These are phyloP conservation scores for Epinotia ramella DNA, from an alignment of 2,888 invertebrate genomes.

Conservation along the genomic window DNA sequence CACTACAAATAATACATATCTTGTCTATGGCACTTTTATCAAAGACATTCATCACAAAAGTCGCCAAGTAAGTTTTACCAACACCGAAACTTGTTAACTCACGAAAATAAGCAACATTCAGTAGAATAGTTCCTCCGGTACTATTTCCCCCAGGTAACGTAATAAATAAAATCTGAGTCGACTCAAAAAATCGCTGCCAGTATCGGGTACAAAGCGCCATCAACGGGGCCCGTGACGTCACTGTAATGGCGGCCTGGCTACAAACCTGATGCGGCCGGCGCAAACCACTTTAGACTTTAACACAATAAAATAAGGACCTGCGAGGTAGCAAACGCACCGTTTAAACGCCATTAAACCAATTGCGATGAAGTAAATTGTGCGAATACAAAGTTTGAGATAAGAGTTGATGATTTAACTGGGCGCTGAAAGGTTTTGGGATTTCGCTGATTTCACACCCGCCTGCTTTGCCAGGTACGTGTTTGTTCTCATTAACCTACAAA, in stretches of 20 bases:
- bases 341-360: conserved; percentile 41
- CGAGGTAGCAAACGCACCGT: neutral
- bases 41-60: conserved; percentile 9
- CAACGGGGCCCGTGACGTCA: conserved; percentile 43
- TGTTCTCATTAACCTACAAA: conserved; percentile 40
- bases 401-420: conserved; percentile 34
- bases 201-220: conserved; percentile 42
- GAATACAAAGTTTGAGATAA: conserved; percentile 43
- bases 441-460: conserved; percentile 23
- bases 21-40: neutral
- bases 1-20: neutral
- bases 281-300: conserved; percentile 6
- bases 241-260: conserved; percentile 34
- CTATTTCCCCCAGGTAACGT: conserved; percentile 22
- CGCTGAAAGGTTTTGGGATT: conserved; percentile 36
- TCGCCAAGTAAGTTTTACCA: neutral
- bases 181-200: conserved; percentile 40
- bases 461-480: conserved; percentile 1
- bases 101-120: conserved; percentile 6
- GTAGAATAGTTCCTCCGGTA: conserved; percentile 35
- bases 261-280: neutral
- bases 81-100: neutral
- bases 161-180: conserved; percentile 39
- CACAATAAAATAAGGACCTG: neutral
- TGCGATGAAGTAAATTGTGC: conserved; percentile 40